Evolutionary conservation across 2,888 invertebrate genomes (phyloP).

Genomic region (Lepidocyrtinus sp.): DNA sequence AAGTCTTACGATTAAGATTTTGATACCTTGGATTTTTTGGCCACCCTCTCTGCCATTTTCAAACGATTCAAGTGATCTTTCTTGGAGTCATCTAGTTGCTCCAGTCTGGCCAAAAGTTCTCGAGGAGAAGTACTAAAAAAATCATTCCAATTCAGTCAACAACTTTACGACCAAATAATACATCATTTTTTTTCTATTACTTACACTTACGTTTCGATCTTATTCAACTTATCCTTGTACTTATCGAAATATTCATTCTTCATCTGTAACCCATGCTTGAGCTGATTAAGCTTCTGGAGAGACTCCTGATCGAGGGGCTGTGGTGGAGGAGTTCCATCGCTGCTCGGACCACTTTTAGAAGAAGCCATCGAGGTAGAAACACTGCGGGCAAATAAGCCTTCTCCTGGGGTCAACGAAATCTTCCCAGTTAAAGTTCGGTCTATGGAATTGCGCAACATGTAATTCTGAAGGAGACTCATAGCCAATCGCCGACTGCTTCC

Average conservation of each 20-base stretch:
- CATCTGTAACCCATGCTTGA: slow-evolving; percentile 74
- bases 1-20: too few relatives aligned
- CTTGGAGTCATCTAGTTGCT: slow-evolving; percentile 50
- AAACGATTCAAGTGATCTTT: slow-evolving; percentile 31
- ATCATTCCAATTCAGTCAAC: not conserved
- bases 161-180: slow-evolving; percentile 5
- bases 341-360: not conserved
- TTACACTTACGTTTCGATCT: slow-evolving; percentile 76
- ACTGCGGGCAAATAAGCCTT: not conserved
- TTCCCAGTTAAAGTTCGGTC: slow-evolving; percentile 19
- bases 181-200: too few relatives aligned
- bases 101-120: slow-evolving; percentile 75
- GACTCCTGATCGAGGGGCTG: slow-evolving; percentile 32
- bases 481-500: slow-evolving; percentile 23
- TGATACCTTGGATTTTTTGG: slow-evolving; percentile 38
- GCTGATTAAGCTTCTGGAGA: slow-evolving; percentile 31
- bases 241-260: slow-evolving; percentile 86
- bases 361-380: not conserved
- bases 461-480: slow-evolving; percentile 50
- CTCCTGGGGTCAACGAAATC: not conserved
- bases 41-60: slow-evolving; percentile 36
- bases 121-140: slow-evolving; percentile 78
- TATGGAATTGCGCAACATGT: slow-evolving; percentile 36
- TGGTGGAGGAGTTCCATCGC: slow-evolving; percentile 8
- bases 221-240: slow-evolving; percentile 84